Evolutionary conservation across 2,113 vertebrate species (phyloP).

Genomic region (Tragelaphus buxtoni): DNA sequence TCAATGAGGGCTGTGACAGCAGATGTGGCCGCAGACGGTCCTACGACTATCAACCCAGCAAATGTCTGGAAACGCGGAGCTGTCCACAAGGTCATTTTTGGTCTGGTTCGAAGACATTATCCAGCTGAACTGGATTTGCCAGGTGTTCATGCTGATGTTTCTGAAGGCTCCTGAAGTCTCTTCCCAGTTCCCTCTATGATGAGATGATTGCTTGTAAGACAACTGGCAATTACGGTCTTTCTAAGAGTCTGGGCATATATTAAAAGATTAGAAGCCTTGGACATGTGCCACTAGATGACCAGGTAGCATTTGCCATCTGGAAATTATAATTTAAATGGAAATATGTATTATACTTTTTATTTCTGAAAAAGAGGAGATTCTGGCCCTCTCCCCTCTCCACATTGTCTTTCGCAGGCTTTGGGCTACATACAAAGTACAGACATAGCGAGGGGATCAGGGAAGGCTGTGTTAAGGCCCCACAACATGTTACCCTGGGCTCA

Average conservation of each 20-base stretch:
- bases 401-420: not conserved
- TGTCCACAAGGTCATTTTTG: constrained; percentile 9
- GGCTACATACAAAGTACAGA: not conserved
- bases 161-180: constrained; percentile 35
- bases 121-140: constrained; percentile 33
- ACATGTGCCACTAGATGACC: not conserved
- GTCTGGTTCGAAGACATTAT: not conserved
- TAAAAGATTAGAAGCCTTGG: constrained; percentile 27
- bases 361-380: not conserved
- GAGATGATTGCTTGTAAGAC: constrained; percentile 46
- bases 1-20: not conserved
- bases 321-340: not conserved
- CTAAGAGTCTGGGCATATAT: not conserved
- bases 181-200: constrained; percentile 1
- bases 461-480: not conserved
- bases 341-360: not conserved
- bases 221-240: constrained; percentile 47
- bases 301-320: not conserved
- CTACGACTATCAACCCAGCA: constrained; percentile 8
- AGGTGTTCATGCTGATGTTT: constrained; percentile 41
- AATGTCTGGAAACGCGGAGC: constrained; percentile 9
- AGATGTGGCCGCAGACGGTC: constrained; percentile 22
- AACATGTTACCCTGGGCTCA: not conserved
- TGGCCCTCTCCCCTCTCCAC: not conserved
- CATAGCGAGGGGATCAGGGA: too few relatives aligned